Evolutionary conservation across 2,888 invertebrate genomes (phyloP).

Genomic region (Ctenicera cuprea): DNA sequence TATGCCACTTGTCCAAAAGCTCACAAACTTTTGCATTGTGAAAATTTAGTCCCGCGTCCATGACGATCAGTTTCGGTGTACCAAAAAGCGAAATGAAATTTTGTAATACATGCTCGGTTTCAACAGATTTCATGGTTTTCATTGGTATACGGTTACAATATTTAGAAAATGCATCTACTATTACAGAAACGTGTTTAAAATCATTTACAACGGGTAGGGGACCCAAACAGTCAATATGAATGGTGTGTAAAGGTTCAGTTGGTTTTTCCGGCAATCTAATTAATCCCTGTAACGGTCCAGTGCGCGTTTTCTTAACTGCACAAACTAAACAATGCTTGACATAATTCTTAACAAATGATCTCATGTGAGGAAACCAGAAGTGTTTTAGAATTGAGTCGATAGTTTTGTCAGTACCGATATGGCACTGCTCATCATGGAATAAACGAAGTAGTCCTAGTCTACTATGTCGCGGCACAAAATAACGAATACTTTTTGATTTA

Average conservation of each 20-base stretch:
- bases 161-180: constrained; percentile 52
- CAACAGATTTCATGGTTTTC: constrained; percentile 50
- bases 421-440: constrained; percentile 59
- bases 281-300: constrained; percentile 53
- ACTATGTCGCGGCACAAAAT: constrained; percentile 56
- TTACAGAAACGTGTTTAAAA: constrained; percentile 50
- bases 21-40: constrained; percentile 41
- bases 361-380: constrained; percentile 54
- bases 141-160: constrained; percentile 49
- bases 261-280: constrained; percentile 39
- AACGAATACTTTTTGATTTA: constrained; percentile 50
- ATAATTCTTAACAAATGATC: constrained; percentile 58
- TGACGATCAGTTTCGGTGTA: constrained; percentile 52
- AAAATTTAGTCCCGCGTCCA: constrained; percentile 44
- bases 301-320: constrained; percentile 59
- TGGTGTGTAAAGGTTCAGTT: constrained; percentile 44
- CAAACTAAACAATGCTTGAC: constrained; percentile 59
- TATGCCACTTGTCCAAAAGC: constrained; percentile 34
- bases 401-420: constrained; percentile 58
- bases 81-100: constrained; percentile 48
- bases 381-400: constrained; percentile 49
- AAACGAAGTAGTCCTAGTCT: constrained; percentile 56
- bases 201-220: constrained; percentile 44
- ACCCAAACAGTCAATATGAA: constrained; percentile 52
- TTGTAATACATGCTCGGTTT: constrained; percentile 30